These are phyloP conservation scores for Microcebus murinus DNA, from an alignment of 2,113 vertebrate genomes.

Conservation along the genomic window DNA sequence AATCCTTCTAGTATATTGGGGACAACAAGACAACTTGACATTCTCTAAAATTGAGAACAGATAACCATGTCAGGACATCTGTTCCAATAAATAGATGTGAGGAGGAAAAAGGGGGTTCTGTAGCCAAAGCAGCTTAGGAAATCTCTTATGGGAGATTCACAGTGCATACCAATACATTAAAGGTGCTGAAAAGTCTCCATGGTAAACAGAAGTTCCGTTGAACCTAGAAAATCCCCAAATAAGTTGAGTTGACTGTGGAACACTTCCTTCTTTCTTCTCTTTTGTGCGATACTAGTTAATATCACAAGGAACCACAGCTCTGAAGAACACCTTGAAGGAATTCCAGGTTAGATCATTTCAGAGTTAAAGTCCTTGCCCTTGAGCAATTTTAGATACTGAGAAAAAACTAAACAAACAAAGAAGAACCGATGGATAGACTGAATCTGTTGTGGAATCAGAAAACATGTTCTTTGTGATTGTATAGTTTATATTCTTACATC, in stretches of 20 bases:
- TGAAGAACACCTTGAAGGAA: constrained; percentile 17
- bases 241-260: background rate
- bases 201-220: background rate
- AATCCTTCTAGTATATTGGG: background rate
- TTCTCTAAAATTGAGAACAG: constrained; percentile 21
- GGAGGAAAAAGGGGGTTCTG: background rate
- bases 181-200: background rate
- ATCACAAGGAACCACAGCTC: background rate
- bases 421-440: background rate
- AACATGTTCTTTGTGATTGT: background rate
- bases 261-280: background rate
- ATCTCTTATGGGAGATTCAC: background rate
- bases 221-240: constrained; percentile 26
- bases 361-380: background rate
- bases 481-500: too few relatives aligned
- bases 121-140: constrained; percentile 23
- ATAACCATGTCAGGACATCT: background rate
- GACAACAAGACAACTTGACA: background rate
- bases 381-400: background rate
- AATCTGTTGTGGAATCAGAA: constrained; percentile 46
- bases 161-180: background rate
- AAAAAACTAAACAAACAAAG: background rate
- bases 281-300: background rate
- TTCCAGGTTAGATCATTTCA: constrained; percentile 33
- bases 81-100: background rate